Base-by-base conservation (phyloP, 2,113 vertebrate species). In the Delphinus delphis region DNA sequence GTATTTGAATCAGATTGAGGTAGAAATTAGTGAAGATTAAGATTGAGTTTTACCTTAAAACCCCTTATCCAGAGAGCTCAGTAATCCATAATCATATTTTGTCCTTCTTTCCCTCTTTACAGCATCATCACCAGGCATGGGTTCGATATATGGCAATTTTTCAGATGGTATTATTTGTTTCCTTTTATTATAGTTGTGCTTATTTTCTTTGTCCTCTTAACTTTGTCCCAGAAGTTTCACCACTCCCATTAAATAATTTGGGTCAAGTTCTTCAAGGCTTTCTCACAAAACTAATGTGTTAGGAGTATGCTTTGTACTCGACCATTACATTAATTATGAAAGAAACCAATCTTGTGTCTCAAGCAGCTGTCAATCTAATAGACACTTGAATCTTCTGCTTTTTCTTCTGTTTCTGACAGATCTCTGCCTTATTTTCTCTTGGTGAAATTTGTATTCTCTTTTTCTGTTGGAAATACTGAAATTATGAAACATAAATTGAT, bases 101-200 rank as follows among this genome's bases (percentile, higher is more conserved):
- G 12, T 83, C 36, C 50, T 86, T 93, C 79, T 91, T 12, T 6
- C 21, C 26, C 25, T 21, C 50, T 90, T 81, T 74, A 77, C 33
- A 97, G 76, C 36, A 26, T 95, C 93, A 74, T 80, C 82, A 89
- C 63, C 50, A 93, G 63, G 20, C 89, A 95, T 50, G 74, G 81
- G n/a, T 84, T 90, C 80, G n/a, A 4, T 68, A 58, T 44, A 85
- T 53, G 90, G 81, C 60, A 77, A 2, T 90, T 95, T 96, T 97
- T 94, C 92, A 93, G 95, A 88, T 77, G 93, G 93, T 88, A 83
- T 82, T 23, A 38, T 80, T 9, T 89, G 31, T 93, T 96, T 90
- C 11, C 38, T 96, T 85, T 96, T 85, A 20, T 88, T 68, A 74
- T 58, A 13, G 62, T 41, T 89, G 17, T 92, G 5, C 44, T 70